Evolutionary conservation across 1,140 invertebrate genomes (phyloP), one percentile per base, ranked within the genome.

Genomic region (Conus ventricosus): DNA sequence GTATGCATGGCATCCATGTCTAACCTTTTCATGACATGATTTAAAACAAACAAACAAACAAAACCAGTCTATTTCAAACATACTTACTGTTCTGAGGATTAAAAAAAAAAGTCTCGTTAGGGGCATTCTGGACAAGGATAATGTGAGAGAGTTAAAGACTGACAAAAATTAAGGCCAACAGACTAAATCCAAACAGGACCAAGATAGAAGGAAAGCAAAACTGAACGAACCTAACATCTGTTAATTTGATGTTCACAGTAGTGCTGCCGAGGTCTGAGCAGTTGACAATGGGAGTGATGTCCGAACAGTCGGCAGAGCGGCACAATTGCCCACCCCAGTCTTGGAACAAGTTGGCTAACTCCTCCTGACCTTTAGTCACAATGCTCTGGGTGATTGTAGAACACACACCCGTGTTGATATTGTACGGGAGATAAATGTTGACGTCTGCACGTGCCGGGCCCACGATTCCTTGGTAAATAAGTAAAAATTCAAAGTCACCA

Each of bases 401-500:
- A n/a, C 87, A 88, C 71, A 23, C 11, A 25, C 60, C 87, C 10
- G 78, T 67, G n/a, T 25, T 27, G 27, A 83, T 82, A 13, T 51
- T 15, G 87, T 88, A 82, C 51, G 20, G 27, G n/a, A 88, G 20
- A 25, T 54, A 11, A 20, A 88, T 4, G 15, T 51, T 25, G 11
- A 88, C 60, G 78, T 88, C 87, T 15, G 80, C 80, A 15, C 78
- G 39, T 15, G 87, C 87, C 13, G 60, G 87, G 39, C 87, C 80
- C 55, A 88, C 87, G 23, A 83, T 60, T 23, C 87, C 87, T 88
- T 80, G 51, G 57, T 60, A 15, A 11, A 60, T 60, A 60, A 60
- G 57, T 60, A 60, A 60, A 60, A 11, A 15, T 60, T 39, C 39
- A 39, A 39, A 39, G 39, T 39, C 39, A 39, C 39, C 39, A 39